A percentile compares a stretch with the other conserved stretches of the same genome.
Evolutionary conservation across 2,113 vertebrate genomes (phyloP).

Genomic region (Phasianus colchicus): DNA sequence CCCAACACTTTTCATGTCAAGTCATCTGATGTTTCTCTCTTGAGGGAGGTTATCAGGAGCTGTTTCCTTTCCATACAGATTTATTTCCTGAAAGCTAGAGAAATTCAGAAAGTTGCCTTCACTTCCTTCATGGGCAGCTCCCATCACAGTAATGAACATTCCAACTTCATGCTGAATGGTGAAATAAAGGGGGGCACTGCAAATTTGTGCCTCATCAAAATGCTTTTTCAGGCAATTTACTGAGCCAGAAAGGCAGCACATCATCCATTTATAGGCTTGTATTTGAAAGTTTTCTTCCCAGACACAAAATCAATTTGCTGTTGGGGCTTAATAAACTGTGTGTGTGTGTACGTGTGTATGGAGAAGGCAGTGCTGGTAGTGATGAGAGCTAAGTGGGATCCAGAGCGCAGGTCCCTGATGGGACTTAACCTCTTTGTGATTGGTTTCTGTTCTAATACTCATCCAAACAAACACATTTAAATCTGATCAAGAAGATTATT

Average conservation of each 20-base stretch:
- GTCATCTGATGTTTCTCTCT: not conserved
- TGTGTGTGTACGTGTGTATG: not conserved
- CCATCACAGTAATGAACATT: not conserved
- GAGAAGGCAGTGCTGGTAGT: not conserved
- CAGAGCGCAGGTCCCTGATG: not conserved
- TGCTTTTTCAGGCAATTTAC: conserved; percentile 7
- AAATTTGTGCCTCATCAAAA: not conserved
- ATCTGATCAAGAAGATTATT: not conserved
- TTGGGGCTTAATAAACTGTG: not conserved
- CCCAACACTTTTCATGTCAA: not conserved
- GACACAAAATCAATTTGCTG: not conserved
- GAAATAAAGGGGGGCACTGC: not conserved
- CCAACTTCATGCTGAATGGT: not conserved
- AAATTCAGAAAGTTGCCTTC: not conserved
- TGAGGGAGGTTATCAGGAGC: rapidly evolving
- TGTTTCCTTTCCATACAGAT: not conserved
- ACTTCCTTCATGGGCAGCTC: not conserved
- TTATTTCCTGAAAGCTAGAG: not conserved
- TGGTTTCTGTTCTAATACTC: not conserved
- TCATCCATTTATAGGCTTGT: not conserved
- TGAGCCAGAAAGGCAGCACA: conserved; percentile 13
- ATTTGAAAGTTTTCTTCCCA: conserved; percentile 32
- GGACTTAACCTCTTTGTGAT: not conserved
- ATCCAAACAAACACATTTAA: not conserved
- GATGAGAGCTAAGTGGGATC: not conserved